Evolutionary conservation across 2,113 vertebrate species (phyloP), one percentile per base, ranked within the genome.

Genomic region (Colaptes auratus): DNA sequence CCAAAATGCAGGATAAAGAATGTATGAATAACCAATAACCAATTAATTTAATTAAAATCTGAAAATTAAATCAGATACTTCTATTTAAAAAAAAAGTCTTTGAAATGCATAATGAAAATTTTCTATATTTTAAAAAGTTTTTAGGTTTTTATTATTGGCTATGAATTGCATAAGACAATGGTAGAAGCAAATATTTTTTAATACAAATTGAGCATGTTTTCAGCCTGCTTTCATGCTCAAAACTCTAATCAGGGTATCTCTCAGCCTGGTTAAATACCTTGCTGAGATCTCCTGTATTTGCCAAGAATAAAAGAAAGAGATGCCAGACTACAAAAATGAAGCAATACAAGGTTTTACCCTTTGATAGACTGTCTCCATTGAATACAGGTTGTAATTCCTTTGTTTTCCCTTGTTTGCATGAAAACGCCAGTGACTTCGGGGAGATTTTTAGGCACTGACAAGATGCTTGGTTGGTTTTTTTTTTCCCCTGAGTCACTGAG

Each of bases 231-330:
- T 95, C 96, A 86, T 82, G 91, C 89, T 86, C 66, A 81, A 66
- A 97, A 94, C 67, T 92, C 89, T 82, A 64, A 65, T 93, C 89
- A 74, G 30, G 3, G 1, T 96, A 73, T 97, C 88, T 95, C 55
- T 61, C 84, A 92, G 80, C 56, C 95, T 92, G 71, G 75, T 94
- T 95, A 96, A 95, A 90, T 96, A 92, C 65, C 92, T 70, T 53
- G 66, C 75, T 80, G 50, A 89, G 86, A 75, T 66, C 72, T 92
- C 24, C 79, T 60, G 13, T 88, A 63, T 89, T 96, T 90, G 19
- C 60, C 4, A 55, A 83, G 71, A 91, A 63, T 63, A 72, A 91
- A 86, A 20, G 7, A 80, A 82, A 71, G 95, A 86, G 71, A 61
- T 86, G 23, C 35, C 28, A 35, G 27, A 23, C 13, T 69, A 44